These are phyloP conservation scores for Nicator chloris DNA, from an alignment of 2,113 vertebrate species.

Conservation along the genomic window DNA sequence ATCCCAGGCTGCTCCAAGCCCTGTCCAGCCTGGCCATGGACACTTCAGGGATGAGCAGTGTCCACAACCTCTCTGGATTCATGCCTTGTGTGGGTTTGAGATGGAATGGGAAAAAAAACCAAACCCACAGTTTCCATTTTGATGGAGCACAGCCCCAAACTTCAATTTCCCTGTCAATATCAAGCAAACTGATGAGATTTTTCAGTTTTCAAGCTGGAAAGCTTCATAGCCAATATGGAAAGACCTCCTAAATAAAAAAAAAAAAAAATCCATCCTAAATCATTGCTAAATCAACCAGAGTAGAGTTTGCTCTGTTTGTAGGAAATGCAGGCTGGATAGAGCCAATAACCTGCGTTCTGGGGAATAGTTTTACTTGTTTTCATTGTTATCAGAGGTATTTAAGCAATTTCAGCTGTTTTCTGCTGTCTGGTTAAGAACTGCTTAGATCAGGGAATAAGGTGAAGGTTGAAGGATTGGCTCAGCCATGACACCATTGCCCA, in stretches of 20 bases:
- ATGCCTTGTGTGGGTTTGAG: not conserved
- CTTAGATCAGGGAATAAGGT: not conserved
- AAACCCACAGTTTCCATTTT: not conserved
- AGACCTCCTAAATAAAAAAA: not conserved
- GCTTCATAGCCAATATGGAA: not conserved
- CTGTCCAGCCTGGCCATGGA: rapidly evolving
- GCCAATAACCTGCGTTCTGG: not conserved
- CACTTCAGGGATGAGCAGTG: rapidly evolving
- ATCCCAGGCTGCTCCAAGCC: not conserved
- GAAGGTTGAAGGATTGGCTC: not conserved
- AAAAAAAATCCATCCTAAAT: not conserved
- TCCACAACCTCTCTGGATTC: not conserved
- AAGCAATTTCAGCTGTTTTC: not conserved
- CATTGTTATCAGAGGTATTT: not conserved
- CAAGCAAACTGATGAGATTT: not conserved
- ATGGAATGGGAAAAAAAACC: not conserved
- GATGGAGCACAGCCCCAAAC: not conserved
- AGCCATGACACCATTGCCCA: not conserved
- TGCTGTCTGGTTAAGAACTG: not conserved
- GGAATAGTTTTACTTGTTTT: not conserved
- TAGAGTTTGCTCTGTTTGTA: not conserved
- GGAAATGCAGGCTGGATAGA: not conserved
- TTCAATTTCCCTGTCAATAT: not conserved
- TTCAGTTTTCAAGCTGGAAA: not conserved
- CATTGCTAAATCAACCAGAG: not conserved